Percentiles rank a stretch among this genome's conserved stretches.
Conservation (phyloP, 1,140 invertebrate genomes). For the Globodera ellingtonae region DNA sequence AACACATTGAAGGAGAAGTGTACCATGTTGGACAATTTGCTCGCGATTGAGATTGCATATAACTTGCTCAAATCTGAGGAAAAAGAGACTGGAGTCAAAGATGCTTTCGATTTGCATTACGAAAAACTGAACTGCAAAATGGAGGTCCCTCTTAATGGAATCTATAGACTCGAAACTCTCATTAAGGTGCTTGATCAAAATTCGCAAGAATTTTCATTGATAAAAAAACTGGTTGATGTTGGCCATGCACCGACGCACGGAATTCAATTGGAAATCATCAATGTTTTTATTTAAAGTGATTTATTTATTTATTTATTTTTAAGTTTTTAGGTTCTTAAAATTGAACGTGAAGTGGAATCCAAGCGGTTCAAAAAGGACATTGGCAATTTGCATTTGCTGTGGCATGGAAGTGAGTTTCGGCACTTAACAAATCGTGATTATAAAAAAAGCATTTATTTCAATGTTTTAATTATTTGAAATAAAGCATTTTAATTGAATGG, state of each 20-base stretch:
- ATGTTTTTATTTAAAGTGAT: slow-evolving; percentile 71
- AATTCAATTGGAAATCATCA: slow-evolving; percentile 77
- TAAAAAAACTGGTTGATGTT: slow-evolving; percentile 42
- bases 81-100: slow-evolving; percentile 51
- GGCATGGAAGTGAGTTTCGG: slow-evolving; percentile 76
- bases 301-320: slow-evolving; percentile 7
- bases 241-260: slow-evolving; percentile 85
- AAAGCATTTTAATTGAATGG: no score
- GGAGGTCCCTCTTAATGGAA: slow-evolving; percentile 28
- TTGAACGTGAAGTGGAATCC: slow-evolving; percentile 78
- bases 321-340: slow-evolving; percentile 54
- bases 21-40: slow-evolving; percentile 42
- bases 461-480: not conserved
- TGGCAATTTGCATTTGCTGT: slow-evolving; percentile 81
- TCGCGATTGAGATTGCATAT: slow-evolving; percentile 73
- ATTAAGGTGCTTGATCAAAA: slow-evolving; percentile 40
- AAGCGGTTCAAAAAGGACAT: slow-evolving; percentile 75
- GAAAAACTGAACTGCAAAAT: slow-evolving; percentile 53
- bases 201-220: slow-evolving; percentile 31
- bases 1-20: slow-evolving; percentile 78
- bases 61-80: slow-evolving; percentile 73
- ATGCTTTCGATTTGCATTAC: slow-evolving; percentile 49
- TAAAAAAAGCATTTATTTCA: not conserved
- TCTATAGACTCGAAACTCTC: not conserved
- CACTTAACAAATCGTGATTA: slow-evolving; percentile 67